Percentiles rank a stretch among this genome's conserved stretches.
Conservation (phyloP, 2,888 invertebrate genomes). For the Lasius fuliginosus region DNA sequence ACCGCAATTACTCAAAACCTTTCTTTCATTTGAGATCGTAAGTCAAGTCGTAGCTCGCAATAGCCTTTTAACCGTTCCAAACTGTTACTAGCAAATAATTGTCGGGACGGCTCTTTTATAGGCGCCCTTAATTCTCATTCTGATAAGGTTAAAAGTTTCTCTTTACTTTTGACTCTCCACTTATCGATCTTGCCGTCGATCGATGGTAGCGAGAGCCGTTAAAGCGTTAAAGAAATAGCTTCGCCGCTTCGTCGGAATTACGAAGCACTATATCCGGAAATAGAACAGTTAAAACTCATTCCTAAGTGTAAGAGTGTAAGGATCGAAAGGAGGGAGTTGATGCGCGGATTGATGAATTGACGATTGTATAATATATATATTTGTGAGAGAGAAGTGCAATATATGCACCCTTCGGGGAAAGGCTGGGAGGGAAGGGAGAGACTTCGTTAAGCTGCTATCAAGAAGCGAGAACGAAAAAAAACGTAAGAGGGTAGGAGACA, state of each 20-base stretch:
- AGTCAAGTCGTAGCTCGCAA: conserved; percentile 21
- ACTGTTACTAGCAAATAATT: conserved; percentile 46
- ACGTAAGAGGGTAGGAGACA: conserved; percentile 57
- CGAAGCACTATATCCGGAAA: neutral
- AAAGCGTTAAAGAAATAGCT: neutral
- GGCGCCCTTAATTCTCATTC: conserved; percentile 40
- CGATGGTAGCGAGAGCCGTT: neutral
- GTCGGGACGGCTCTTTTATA: conserved; percentile 43
- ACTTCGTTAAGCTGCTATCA: conserved; percentile 22
- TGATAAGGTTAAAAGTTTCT: conserved; percentile 43
- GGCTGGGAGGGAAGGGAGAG: conserved; percentile 6
- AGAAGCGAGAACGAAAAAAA: conserved; percentile 44
- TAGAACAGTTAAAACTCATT: conserved; percentile 6
- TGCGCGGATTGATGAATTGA: conserved; percentile 60
- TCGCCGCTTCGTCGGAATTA: conserved; percentile 22
- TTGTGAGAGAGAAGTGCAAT: conserved; percentile 1
- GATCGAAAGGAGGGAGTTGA: conserved; percentile 24
- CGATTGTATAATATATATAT: conserved; percentile 31
- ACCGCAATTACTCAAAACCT: conserved; percentile 9
- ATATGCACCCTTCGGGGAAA: neutral
- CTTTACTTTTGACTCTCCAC: conserved; percentile 24
- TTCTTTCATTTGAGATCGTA: conserved; percentile 21
- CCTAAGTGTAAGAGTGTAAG: neutral
- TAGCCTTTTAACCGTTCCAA: conserved; percentile 26
- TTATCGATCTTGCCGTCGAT: conserved; percentile 21